Evolutionary conservation across 2,888 invertebrate genomes (phyloP).

Genomic region (Clitarchus hookeri): DNA sequence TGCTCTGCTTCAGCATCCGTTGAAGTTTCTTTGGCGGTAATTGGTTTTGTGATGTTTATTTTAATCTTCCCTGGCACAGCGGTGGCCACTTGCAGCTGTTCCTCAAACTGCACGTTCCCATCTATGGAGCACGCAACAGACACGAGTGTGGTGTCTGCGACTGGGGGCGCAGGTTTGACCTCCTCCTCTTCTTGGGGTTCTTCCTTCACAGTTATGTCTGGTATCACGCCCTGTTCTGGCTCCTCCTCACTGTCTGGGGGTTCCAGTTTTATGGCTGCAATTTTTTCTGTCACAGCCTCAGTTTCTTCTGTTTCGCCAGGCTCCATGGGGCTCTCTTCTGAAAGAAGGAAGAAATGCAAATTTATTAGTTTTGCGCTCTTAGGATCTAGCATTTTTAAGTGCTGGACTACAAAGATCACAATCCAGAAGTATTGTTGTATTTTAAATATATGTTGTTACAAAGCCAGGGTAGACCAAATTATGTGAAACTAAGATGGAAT

Average conservation of each 20-base stretch:
- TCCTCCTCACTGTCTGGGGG: constrained; percentile 19
- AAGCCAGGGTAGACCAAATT: too few species aligned
- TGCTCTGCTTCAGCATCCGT: constrained; percentile 46
- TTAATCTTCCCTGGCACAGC: constrained; percentile 66
- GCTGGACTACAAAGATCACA: too few species aligned
- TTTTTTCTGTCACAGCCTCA: background rate
- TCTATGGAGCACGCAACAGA: constrained; percentile 71
- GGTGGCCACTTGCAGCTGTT: constrained; percentile 55
- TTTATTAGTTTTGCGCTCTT: too few species aligned
- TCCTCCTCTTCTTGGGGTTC: constrained; percentile 29
- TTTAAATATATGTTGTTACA: too few species aligned
- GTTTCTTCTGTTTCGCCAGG: background rate
- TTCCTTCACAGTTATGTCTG: background rate
- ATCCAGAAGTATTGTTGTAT: too few species aligned
- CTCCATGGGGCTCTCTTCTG: background rate
- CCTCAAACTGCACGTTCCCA: constrained; percentile 73
- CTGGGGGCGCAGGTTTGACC: constrained; percentile 43
- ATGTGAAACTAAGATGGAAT: too few species aligned
- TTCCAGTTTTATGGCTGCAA: constrained; percentile 18
- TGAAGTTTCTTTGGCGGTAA: constrained; percentile 52
- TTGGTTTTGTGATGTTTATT: constrained; percentile 79
- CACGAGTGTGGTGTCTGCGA: constrained; percentile 60
- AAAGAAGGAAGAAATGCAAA: background rate
- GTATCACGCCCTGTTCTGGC: background rate
- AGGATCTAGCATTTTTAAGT: too few species aligned